Evolutionary conservation across 2,113 vertebrate genomes (phyloP).

Genomic region (Cheirogaleus medius): DNA sequence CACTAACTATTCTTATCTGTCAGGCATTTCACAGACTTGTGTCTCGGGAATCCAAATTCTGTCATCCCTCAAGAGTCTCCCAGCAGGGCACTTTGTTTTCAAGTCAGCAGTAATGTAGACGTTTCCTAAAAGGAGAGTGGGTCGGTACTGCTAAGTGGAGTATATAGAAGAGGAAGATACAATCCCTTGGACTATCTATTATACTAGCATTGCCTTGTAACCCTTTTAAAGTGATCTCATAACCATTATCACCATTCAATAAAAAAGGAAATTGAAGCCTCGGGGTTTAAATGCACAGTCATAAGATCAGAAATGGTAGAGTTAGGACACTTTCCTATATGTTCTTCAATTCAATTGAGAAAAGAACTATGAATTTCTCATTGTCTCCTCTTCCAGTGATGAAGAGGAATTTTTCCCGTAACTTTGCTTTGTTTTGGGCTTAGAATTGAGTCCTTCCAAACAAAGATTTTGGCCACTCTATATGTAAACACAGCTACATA

Average conservation of each 20-base stretch:
- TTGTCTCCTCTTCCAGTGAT: background rate
- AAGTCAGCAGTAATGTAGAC: background rate
- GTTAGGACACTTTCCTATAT: background rate
- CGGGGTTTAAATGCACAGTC: background rate
- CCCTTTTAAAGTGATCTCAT: background rate
- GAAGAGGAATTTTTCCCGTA: background rate
- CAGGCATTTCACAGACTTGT: constrained; percentile 51
- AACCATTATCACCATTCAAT: background rate
- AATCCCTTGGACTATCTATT: background rate
- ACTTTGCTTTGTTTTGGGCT: background rate
- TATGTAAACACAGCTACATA: background rate
- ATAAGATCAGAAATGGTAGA: background rate
- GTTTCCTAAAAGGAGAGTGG: background rate
- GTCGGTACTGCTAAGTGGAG: background rate
- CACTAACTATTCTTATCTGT: constrained; percentile 54
- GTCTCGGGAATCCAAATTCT: constrained; percentile 49
- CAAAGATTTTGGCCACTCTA: background rate
- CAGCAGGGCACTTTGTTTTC: constrained; percentile 52
- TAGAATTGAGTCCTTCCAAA: background rate
- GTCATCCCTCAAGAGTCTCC: background rate
- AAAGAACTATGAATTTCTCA: background rate
- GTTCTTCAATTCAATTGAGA: background rate
- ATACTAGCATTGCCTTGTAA: background rate
- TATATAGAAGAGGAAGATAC: background rate
- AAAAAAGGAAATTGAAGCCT: background rate